Percentiles rank a stretch among this genome's conserved stretches.
These are phyloP conservation scores for Branchellion lobata DNA, from an alignment of 2,888 invertebrate genomes.

Conservation along the genomic window DNA sequence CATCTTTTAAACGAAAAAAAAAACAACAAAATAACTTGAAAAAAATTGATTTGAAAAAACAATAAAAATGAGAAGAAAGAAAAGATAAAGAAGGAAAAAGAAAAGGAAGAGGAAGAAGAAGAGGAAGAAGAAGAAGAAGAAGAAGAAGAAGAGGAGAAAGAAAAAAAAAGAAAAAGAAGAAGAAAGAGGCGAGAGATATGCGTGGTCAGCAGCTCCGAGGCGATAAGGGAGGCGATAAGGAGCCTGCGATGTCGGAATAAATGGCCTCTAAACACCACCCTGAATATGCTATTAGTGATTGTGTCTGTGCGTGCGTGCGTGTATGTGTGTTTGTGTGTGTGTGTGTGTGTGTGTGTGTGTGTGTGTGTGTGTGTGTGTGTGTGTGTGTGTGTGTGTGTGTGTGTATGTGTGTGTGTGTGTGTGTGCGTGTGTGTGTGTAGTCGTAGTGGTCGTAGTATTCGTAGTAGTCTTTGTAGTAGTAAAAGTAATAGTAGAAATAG, in stretches of 20 bases:
- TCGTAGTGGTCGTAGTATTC: conserved; percentile 20
- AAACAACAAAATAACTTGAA: background rate
- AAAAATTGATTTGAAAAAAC: background rate
- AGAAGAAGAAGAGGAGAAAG: background rate
- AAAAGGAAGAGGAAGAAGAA: background rate
- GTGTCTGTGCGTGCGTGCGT: too few relatives aligned
- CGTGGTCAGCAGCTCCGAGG: too few relatives aligned
- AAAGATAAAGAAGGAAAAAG: background rate
- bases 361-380: background rate
- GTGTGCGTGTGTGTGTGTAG: background rate
- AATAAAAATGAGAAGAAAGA: background rate
- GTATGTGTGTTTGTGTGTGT: too few relatives aligned
- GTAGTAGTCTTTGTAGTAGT: conserved; percentile 35
- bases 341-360: background rate
- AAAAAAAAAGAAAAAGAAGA: too few relatives aligned
- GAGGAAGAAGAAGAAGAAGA: background rate
- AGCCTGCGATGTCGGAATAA: too few relatives aligned
- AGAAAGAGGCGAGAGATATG: too few relatives aligned
- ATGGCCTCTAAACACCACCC: too few relatives aligned
- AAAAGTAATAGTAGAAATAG: conserved; percentile 7
- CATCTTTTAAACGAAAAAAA: background rate
- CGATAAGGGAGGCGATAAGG: too few relatives aligned
- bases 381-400: background rate
- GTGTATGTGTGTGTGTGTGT: background rate
- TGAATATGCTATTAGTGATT: too few relatives aligned